phyloP scores from a whole-genome alignment of 1,140 invertebrate species.

The Heliothis subflexa region DNA sequence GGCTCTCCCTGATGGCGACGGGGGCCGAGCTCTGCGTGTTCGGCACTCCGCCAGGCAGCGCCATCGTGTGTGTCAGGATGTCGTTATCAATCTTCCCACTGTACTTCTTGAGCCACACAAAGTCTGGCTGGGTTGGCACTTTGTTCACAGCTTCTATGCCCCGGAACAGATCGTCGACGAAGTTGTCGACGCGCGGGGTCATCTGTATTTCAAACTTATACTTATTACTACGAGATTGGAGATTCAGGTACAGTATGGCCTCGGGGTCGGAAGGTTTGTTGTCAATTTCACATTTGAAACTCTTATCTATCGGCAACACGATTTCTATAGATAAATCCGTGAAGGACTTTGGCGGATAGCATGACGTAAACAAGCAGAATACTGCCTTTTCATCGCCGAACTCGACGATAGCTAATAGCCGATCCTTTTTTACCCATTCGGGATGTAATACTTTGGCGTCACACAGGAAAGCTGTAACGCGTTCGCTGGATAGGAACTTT shows the following conservation, averaged over 20 bases:
- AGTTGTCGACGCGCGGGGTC: conserved; percentile 80
- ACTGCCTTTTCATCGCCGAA: conserved; percentile 84
- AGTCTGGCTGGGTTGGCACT: conserved; percentile 74
- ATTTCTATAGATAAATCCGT: conserved; percentile 91
- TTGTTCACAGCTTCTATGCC: conserved; percentile 81
- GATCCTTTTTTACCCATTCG: conserved; percentile 80
- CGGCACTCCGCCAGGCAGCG: conserved; percentile 67
- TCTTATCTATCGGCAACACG: conserved; percentile 91
- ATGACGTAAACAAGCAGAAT: conserved; percentile 82
- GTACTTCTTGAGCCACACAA: conserved; percentile 84
- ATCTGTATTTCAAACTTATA: conserved; percentile 84
- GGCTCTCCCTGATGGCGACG: conserved; percentile 92
- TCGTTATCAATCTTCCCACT: conserved; percentile 77
- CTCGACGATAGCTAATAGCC: conserved; percentile 82
- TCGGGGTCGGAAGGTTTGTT: conserved; percentile 82
- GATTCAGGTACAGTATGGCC: conserved; percentile 82
- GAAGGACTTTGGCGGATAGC: conserved; percentile 88
- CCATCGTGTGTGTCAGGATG: conserved; percentile 86
- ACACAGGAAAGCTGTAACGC: conserved; percentile 81
- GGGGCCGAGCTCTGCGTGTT: conserved; percentile 88
- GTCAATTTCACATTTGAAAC: conserved; percentile 92
- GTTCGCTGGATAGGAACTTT: conserved; percentile 88
- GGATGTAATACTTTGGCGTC: conserved; percentile 82
- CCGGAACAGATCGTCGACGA: conserved; percentile 82
- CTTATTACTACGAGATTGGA: conserved; percentile 82